Conservation (phyloP, 2,113 vertebrate genomes). For the Melanotaenia duboulayi region DNA sequence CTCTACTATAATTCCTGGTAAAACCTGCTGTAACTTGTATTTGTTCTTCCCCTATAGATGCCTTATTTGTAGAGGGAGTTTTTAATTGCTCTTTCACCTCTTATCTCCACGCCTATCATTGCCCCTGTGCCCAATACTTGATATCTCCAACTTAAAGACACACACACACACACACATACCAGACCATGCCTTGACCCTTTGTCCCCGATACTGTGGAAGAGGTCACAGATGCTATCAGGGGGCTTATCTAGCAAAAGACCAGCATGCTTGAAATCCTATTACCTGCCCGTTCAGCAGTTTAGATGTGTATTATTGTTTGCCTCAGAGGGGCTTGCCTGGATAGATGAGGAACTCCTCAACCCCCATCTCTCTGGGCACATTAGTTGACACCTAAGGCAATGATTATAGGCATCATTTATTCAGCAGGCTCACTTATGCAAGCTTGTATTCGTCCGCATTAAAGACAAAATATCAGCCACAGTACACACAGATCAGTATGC, state of each 20-base stretch:
- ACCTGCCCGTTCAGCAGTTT: constrained; percentile 73
- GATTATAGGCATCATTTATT: constrained; percentile 80
- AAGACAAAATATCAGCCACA: constrained; percentile 56
- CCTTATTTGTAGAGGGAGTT: neutral
- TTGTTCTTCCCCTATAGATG: neutral
- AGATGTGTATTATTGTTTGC: constrained; percentile 74
- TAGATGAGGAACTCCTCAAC: constrained; percentile 59
- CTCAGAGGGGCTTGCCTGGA: constrained; percentile 59
- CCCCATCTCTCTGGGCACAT: constrained; percentile 60
- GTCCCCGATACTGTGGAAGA: constrained; percentile 32
- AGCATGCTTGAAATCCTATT: constrained; percentile 68
- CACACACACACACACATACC: neutral
- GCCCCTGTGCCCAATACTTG: constrained; percentile 11
- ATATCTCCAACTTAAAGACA: constrained; percentile 19
- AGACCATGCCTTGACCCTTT: constrained; percentile 18
- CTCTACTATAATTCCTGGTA: neutral
- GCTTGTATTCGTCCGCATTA: constrained; percentile 42
- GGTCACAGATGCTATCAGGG: constrained; percentile 63
- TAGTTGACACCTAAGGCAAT: constrained; percentile 66
- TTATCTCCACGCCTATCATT: neutral
- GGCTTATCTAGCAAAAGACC: constrained; percentile 60
- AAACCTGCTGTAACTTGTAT: constrained; percentile 5
- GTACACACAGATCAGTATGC: constrained; percentile 20
- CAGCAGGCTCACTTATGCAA: constrained; percentile 55
- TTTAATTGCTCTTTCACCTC: constrained; percentile 1